Evolutionary conservation across 2,113 vertebrate genomes (phyloP).

Genomic region (Centropus bengalensis): DNA sequence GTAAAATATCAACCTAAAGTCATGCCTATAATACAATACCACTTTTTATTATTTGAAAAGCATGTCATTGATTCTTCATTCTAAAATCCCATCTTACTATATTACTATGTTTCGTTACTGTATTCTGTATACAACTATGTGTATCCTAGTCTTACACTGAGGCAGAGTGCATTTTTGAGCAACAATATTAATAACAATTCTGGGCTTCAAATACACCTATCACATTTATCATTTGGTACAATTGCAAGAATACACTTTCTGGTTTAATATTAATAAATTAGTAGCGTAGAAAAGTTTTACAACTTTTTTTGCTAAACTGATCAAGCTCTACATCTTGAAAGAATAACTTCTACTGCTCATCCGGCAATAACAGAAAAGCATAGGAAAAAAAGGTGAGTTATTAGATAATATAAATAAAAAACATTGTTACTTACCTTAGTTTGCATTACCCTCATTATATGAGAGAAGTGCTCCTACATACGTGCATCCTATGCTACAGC

Average conservation of each 20-base stretch:
- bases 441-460: not conserved
- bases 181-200: not conserved
- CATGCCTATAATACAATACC: not conserved
- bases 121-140: not conserved
- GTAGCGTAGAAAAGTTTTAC: not conserved
- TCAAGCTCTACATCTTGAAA: not conserved
- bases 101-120: too few species aligned
- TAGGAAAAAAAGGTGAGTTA: not conserved
- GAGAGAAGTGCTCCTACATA: not conserved
- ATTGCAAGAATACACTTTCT: not conserved
- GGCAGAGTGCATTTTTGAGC: not conserved
- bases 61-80: not conserved
- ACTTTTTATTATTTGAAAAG: not conserved
- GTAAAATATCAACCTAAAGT: not conserved
- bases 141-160: not conserved
- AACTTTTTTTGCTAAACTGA: not conserved
- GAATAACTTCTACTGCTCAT: not conserved
- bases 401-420: not conserved
- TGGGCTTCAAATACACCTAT: not conserved
- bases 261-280: not conserved
- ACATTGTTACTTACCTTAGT: constrained; percentile 57
- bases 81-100: not conserved
- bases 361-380: not conserved
- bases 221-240: not conserved
- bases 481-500: not conserved